These are phyloP conservation scores for Sweltsa coloradensis DNA, from an alignment of 1,140 invertebrate species.

Conservation along the genomic window DNA sequence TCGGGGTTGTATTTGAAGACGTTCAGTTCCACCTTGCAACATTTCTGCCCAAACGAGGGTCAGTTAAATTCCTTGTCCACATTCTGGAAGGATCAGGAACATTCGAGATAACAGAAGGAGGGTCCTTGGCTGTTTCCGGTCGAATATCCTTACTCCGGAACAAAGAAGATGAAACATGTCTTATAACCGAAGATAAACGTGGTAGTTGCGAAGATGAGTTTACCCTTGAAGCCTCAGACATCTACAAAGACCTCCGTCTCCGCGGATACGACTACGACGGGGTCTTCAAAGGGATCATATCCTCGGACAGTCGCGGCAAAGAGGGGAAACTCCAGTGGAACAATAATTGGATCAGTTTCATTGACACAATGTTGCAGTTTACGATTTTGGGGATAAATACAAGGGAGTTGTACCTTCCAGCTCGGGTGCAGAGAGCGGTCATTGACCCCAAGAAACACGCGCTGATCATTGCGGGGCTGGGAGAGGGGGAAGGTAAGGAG, in stretches of 20 bases:
- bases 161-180: slow-evolving; percentile 29
- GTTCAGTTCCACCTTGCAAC: slow-evolving; percentile 83
- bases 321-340: slow-evolving; percentile 43
- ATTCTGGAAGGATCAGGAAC: slow-evolving; percentile 76
- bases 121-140: slow-evolving; percentile 65
- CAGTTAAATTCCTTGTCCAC: slow-evolving; percentile 75
- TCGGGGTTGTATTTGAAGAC: slow-evolving; percentile 76
- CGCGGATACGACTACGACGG: slow-evolving; percentile 89
- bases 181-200: slow-evolving; percentile 10
- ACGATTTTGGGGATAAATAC: slow-evolving; percentile 32
- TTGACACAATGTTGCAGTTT: slow-evolving; percentile 48
- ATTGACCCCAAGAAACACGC: slow-evolving; percentile 46
- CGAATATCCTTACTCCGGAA: slow-evolving; percentile 54
- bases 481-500: slow-evolving; percentile 24
- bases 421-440: slow-evolving; percentile 36
- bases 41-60: slow-evolving; percentile 70
- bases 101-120: slow-evolving; percentile 86
- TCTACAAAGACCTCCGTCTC: slow-evolving; percentile 88
- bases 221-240: slow-evolving; percentile 57
- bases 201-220: not conserved
- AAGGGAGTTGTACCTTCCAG: slow-evolving; percentile 37
- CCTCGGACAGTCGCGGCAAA: slow-evolving; percentile 48
- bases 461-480: slow-evolving; percentile 31
- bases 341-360: slow-evolving; percentile 43
- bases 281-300: slow-evolving; percentile 68